Evolutionary conservation across 2,888 invertebrate species (phyloP).

Genomic region (Ophion slaviceki): DNA sequence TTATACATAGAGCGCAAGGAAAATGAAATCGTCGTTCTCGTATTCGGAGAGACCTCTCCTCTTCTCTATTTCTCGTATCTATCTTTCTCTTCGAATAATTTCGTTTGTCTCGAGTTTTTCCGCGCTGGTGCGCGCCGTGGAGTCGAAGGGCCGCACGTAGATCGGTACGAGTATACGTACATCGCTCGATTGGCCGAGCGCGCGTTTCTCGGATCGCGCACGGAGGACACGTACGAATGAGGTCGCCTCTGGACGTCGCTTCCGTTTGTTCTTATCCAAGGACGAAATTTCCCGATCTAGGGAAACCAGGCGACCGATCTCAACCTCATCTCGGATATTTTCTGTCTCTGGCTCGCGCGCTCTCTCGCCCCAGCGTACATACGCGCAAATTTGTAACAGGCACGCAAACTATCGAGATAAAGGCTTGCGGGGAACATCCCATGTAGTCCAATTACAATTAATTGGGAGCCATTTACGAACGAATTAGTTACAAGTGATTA

Average conservation of each 20-base stretch:
- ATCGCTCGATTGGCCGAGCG: slow-evolving; percentile 42
- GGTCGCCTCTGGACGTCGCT: slow-evolving; percentile 15
- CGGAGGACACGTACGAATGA: slow-evolving; percentile 8
- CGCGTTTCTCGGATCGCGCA: slow-evolving; percentile 44
- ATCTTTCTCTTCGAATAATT: slow-evolving; percentile 11
- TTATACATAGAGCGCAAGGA: slow-evolving; percentile 9
- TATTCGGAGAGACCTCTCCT: background rate
- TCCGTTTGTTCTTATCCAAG: slow-evolving; percentile 39
- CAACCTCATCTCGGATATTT: slow-evolving; percentile 16
- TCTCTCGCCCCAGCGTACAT: background rate
- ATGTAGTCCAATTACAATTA: background rate
- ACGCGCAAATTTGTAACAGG: background rate
- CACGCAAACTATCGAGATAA: background rate
- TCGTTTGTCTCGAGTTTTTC: slow-evolving; percentile 22
- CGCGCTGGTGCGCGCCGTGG: background rate
- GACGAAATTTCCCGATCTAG: slow-evolving; percentile 24
- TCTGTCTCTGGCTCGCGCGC: background rate
- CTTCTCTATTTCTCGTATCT: slow-evolving; percentile 9
- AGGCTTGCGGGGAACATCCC: too few species aligned
- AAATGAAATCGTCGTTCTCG: slow-evolving; percentile 48
- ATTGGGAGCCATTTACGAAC: background rate
- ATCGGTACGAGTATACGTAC: slow-evolving; percentile 9
- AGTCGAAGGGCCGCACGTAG: slow-evolving; percentile 12
- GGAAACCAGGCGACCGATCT: background rate
- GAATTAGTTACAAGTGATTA: background rate